Base-by-base conservation (phyloP, 2,797 vertebrate species). In the Bovichtus variegatus region DNA sequence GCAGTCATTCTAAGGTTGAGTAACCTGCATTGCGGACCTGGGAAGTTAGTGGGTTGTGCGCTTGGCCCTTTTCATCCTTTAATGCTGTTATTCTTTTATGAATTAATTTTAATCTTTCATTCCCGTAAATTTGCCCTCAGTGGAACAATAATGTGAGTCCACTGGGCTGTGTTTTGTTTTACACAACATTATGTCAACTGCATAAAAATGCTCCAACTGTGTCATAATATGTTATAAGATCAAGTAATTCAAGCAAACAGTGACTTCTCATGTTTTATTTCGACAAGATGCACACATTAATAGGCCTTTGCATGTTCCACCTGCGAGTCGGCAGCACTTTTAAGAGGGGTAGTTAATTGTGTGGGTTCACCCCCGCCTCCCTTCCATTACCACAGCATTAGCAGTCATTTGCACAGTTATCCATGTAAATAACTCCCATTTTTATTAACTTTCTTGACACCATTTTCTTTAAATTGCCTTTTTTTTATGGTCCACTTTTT, bases 401-500 rank as follows among this genome's bases (percentile, higher is more conserved):
- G 79, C 76, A 84, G 81, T 86, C 76, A 86, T 92, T 92, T 91
- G 82, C 74, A 81, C 84, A 68, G 70, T 87, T 90, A 90, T 83
- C 78, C 90, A 92, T 91, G 89, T 93, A 91, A 94, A 92, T 93
- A 91, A 91, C 88, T 91, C 84, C 87, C 82, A 66, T 81, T 91
- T 93, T 93, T 92, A 92, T 94, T 83, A 90, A 92, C 89, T 92
- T 90, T 89, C 81, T 88, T 81, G 76, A 90, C 86, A 91, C 87
- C 43, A 61, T 91, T 91, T 90, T 82, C 86, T 77, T 87, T 65
- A 91, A 94, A 93, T 90, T 84, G 85, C 71, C 72, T 86, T 55
- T 54, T 76, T 83, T 94, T 94, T 94, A 94, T 87, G 82, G 72
- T 81, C 29, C 57, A 67, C 76, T 86, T 92, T 94, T 94, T 89